Evolutionary conservation across 2,888 invertebrate genomes (phyloP), one percentile per base, ranked within the genome.

Genomic region (Drosophila dives): DNA sequence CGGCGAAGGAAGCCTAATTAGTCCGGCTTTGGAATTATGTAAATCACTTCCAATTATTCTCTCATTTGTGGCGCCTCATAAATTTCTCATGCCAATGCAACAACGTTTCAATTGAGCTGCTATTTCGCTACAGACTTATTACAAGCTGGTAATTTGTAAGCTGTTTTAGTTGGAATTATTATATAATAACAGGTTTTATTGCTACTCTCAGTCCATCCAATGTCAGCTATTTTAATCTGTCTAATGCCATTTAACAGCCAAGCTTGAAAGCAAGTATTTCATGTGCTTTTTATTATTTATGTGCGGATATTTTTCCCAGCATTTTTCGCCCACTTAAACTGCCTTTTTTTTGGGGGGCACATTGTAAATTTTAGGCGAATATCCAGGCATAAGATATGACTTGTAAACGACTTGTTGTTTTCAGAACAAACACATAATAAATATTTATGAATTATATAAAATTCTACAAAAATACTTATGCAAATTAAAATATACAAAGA

Each of bases 1-100:
- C 49, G 40, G 51, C 49, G 58, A 66, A 48, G 73, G 56, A 42
- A 45, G 63, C 48, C 77, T 86, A 83, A 83, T 83, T 83, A 88
- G 81, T 66, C 59, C 32, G 49, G 32, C 69, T 45, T 54, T 62
- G 75, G 71, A 80, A 55, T 59, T 49, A 70, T 67, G 64, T 42
- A 50, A 53, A 42, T n/a, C 2, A n/a, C 11, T 12, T 26, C 7
- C 3, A 10, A 33, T 23, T 45, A 23, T 34, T 20, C 20, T 34
- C 50, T 7, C 29, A 26, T 50, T 29, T 49, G 34, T 15, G 5
- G 29, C 23, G 23, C 20, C 33, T 17, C 29, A 29, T 34, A 29
- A 62, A 20, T 38, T 42, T 38, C 11, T 72, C 17, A 29, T 17
- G 40, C 29, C 12, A 26, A 3, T 26, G n/a, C 49, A 45, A 1